These are phyloP conservation scores for Leptogaster cylindrica DNA, from an alignment of 2,888 invertebrate genomes.

Conservation along the genomic window DNA sequence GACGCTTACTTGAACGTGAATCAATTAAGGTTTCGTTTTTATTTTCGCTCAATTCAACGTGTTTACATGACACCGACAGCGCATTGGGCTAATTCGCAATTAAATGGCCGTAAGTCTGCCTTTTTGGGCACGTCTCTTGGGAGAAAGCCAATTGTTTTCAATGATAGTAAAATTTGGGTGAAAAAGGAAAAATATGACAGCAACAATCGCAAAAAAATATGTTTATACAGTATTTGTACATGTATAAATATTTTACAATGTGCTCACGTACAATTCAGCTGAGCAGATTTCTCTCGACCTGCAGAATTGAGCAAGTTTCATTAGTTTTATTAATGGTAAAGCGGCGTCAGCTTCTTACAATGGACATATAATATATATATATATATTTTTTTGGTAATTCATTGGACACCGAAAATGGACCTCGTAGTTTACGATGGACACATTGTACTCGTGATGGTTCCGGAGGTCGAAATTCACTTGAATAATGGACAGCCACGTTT, in stretches of 20 bases:
- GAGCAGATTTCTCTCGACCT: constrained; percentile 18
- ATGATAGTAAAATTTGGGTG: not conserved
- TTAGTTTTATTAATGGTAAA: constrained; percentile 22
- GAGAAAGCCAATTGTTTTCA: constrained; percentile 12
- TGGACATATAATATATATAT: too few relatives aligned
- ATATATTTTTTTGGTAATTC: constrained; percentile 26
- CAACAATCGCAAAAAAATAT: not conserved
- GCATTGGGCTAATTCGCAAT: constrained; percentile 34
- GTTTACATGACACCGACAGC: constrained; percentile 26
- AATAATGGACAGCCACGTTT: constrained; percentile 30
- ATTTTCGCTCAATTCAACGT: not conserved
- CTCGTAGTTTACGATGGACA: constrained; percentile 8
- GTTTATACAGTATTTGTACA: not conserved
- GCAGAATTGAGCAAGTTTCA: constrained; percentile 1
- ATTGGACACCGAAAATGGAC: constrained; percentile 17
- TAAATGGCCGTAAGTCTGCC: constrained; percentile 15
- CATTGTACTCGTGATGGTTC: not conserved
- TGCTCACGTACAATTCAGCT: constrained; percentile 11
- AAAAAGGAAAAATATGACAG: not conserved
- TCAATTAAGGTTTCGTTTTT: constrained; percentile 36
- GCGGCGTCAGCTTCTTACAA: not conserved
- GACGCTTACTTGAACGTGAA: constrained; percentile 14
- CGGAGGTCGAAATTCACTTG: constrained; percentile 27
- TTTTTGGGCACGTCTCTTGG: constrained; percentile 8
- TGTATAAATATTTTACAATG: constrained; percentile 4